Evolutionary conservation across 2,888 invertebrate genomes (phyloP), one percentile per base, ranked within the genome.

Genomic region (Drosophila nr. perissopoda): DNA sequence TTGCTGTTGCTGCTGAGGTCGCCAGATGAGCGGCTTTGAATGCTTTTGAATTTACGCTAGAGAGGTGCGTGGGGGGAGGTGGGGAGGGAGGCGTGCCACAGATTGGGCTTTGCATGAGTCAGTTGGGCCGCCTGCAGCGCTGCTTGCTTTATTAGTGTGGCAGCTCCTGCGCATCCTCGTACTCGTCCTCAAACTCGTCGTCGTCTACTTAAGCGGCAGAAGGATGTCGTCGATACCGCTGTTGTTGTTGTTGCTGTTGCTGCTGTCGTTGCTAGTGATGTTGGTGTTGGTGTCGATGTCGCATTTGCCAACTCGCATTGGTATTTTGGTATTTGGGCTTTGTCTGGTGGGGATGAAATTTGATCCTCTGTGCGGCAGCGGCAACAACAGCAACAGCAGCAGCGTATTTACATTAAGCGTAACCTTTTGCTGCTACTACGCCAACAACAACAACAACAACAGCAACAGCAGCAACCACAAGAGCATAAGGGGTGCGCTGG

Each of bases 311-410:
- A 53, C 40, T 82, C 79, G 87, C 84, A 91, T 89, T 90, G 88
- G 90, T 76, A 88, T 86, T 88, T 83, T 79, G 82, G 79, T 79
- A 83, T 88, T 88, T 86, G 86, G 79, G 89, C 83, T 82, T 90
- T 89, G 88, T 85, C 85, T 86, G 88, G 82, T 88, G 89, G 91
- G 91, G 92, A 92, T 92, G 92, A 92, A 92, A 92, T 92, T 91
- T 91, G 92, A 92, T 92, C 92, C 88, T 81, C 75, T 79, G 71
- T 63, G 69, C 49, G 72, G 76, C 76, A 68, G 77, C 82, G 31
- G 70, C 80, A 68, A 68, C 60, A 25, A 25, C 46, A 46, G 13
- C 46, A 67, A 40, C 78, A 46, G 58, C 72, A 56, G 54, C 80
- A 67, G 65, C 68, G 82, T 87, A 91, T 91, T 89, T 90, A 89